Evolutionary conservation across 1,140 invertebrate species (phyloP).

Genomic region (Magallana angulata): DNA sequence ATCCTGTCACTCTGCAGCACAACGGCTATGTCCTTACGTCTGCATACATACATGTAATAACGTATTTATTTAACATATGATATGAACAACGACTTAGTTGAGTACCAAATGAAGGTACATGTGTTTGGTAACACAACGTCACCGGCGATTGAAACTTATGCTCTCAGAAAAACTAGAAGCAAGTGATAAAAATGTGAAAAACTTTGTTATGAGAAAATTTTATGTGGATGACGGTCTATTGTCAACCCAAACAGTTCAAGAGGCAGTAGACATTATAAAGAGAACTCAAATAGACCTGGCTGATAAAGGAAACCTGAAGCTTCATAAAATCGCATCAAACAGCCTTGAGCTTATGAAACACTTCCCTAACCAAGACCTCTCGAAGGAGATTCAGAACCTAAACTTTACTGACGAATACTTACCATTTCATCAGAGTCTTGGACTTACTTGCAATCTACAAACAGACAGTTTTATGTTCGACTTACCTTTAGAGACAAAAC

Average conservation of each 20-base stretch:
- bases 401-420: conserved; percentile 26
- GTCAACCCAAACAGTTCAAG: background rate
- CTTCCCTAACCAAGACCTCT: conserved; percentile 37
- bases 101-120: conserved; percentile 61
- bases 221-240: conserved; percentile 59
- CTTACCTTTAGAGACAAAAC: conserved; percentile 40
- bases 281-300: conserved; percentile 8
- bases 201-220: conserved; percentile 58
- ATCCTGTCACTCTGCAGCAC: no score
- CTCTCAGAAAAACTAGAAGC: conserved; percentile 36
- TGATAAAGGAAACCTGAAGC: conserved; percentile 15
- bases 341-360: conserved; percentile 32
- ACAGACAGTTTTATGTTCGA: conserved; percentile 52
- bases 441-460: conserved; percentile 49
- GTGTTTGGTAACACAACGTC: conserved; percentile 59
- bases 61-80: background rate
- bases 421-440: conserved; percentile 53
- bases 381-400: conserved; percentile 26
- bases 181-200: conserved; percentile 15
- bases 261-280: conserved; percentile 40
- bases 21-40: no score
- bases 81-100: background rate
- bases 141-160: conserved; percentile 55
- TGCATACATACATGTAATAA: no score
- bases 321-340: conserved; percentile 57